Evolutionary conservation across 2,888 invertebrate genomes (phyloP).

Genomic region (Petrolisthes cinctipes): DNA sequence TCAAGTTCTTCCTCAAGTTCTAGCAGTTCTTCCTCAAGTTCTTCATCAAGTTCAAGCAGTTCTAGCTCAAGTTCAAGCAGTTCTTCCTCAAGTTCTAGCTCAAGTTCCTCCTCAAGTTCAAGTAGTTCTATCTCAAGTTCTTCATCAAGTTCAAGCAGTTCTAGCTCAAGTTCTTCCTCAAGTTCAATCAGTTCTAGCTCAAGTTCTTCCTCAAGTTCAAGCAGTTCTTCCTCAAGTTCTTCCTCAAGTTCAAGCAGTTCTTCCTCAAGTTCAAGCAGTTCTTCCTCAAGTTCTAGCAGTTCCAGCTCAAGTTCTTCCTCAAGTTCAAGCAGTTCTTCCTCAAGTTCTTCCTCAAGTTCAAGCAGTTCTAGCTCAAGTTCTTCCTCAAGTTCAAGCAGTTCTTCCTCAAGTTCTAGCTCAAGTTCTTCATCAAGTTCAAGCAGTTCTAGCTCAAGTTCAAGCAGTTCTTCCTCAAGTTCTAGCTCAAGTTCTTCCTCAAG

Average conservation of each 20-base stretch:
- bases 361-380: background rate
- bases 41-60: background rate
- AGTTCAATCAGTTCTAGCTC: background rate
- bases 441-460: background rate
- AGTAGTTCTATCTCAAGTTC: slow-evolving; percentile 3
- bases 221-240: slow-evolving; percentile 2
- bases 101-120: background rate
- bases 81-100: background rate
- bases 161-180: slow-evolving; percentile 4
- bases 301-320: background rate
- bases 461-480: background rate
- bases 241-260: slow-evolving; percentile 1
- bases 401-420: background rate
- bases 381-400: background rate
- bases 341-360: background rate
- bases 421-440: background rate
- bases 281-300: background rate
- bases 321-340: background rate
- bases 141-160: background rate
- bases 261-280: background rate
- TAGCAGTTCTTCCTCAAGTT: background rate
- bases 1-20: slow-evolving; percentile 5
- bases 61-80: slow-evolving; percentile 14
- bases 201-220: background rate
- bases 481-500: background rate